Conservation (phyloP, 2,113 vertebrate species). For the Odocoileus hemionus region DNA sequence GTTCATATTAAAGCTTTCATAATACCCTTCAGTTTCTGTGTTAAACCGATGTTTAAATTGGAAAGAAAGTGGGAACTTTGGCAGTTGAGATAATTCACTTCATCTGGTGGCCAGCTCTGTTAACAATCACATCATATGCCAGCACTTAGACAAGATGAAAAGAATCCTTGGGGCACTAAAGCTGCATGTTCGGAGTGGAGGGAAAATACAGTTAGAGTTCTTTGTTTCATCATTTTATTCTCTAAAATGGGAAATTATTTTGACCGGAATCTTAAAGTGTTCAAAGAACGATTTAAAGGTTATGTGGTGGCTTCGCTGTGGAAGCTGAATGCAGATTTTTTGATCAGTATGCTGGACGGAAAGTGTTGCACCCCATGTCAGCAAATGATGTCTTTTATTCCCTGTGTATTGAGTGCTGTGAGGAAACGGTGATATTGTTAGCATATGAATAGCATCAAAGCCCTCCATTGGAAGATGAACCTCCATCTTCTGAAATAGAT, state of each 20-base stretch:
- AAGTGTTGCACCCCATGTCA: slow-evolving; percentile 71
- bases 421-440: slow-evolving; percentile 81
- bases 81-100: slow-evolving; percentile 86
- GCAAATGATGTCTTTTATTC: slow-evolving; percentile 81
- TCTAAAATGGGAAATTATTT: slow-evolving; percentile 82
- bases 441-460: slow-evolving; percentile 83
- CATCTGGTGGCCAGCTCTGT: slow-evolving; percentile 88
- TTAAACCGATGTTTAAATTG: slow-evolving; percentile 86
- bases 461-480: slow-evolving; percentile 69
- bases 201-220: slow-evolving; percentile 78
- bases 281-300: slow-evolving; percentile 76
- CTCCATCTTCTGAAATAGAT: slow-evolving; percentile 74
- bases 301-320: slow-evolving; percentile 56
- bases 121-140: slow-evolving; percentile 85
- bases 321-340: slow-evolving; percentile 64
- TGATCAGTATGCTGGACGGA: slow-evolving; percentile 77
- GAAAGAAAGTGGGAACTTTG: slow-evolving; percentile 83
- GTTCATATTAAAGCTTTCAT: slow-evolving; percentile 82
- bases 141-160: slow-evolving; percentile 84
- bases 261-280: slow-evolving; percentile 77
- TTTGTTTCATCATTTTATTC: slow-evolving; percentile 81
- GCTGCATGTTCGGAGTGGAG: slow-evolving; percentile 74
- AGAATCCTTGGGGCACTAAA: slow-evolving; percentile 79
- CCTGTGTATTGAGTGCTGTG: slow-evolving; percentile 61
- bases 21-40: slow-evolving; percentile 84